Percentiles rank a stretch among this genome's conserved stretches.
These are phyloP conservation scores for Chrysocyon brachyurus DNA, from an alignment of 2,797 vertebrate species.

Conservation along the genomic window DNA sequence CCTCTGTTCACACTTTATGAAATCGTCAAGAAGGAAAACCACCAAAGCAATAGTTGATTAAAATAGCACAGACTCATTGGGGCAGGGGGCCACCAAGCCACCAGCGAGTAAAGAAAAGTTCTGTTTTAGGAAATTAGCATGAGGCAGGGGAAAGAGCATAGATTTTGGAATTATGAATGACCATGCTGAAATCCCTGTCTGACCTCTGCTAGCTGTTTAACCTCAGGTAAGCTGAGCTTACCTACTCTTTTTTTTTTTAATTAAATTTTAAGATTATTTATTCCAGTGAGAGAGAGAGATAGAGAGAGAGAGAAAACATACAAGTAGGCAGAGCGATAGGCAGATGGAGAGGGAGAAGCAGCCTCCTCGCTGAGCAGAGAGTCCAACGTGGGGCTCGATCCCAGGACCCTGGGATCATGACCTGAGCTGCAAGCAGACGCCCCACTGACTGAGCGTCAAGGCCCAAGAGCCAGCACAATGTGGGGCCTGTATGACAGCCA, in stretches of 20 bases:
- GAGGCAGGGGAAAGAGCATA: neutral
- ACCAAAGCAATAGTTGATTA: neutral
- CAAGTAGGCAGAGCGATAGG: too few species aligned
- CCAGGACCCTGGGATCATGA: too few species aligned
- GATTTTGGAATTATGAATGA: neutral
- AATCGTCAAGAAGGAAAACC: neutral
- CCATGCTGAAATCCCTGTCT: neutral
- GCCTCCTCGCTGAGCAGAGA: too few species aligned
- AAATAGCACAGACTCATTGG: too few species aligned
- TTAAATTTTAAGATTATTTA: too few species aligned
- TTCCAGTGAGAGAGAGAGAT: too few species aligned
- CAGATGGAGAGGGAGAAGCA: too few species aligned
- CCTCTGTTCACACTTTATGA: neutral
- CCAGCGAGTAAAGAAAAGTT: neutral
- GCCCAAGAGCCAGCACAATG: neutral
- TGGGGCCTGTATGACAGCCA: neutral
- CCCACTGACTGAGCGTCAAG: too few species aligned
- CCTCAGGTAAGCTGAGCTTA: fast-evolving
- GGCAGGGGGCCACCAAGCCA: neutral
- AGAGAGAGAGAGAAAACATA: too few species aligned
- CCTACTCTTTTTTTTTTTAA: too few species aligned
- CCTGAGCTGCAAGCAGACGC: too few species aligned
- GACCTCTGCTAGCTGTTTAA: neutral
- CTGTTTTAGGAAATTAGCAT: neutral
- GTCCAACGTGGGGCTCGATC: too few species aligned